phyloP scores from a whole-genome alignment of 2,888 invertebrate species.

The Cantharis rustica region DNA sequence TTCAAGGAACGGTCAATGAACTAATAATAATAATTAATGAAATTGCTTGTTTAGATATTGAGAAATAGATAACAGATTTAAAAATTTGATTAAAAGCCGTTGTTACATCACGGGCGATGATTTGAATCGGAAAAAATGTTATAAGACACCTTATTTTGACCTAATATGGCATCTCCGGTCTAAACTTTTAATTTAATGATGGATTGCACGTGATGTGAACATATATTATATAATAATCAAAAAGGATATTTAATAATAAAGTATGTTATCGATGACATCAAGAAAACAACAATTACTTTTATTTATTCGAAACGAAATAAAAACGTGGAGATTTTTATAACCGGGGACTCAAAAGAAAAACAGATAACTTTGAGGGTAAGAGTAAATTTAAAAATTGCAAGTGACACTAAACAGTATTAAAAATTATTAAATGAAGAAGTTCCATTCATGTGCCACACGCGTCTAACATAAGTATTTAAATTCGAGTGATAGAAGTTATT shows the following conservation, averaged over 20 bases:
- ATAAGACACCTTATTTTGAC: not conserved
- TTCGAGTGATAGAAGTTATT: conserved; percentile 34
- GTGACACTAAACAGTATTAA: conserved; percentile 2
- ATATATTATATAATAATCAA: not conserved
- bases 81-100: not conserved
- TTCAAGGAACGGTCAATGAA: conserved; percentile 28
- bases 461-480: conserved; percentile 29
- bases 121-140: not conserved
- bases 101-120: not conserved
- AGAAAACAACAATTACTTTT: not conserved
- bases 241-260: not conserved
- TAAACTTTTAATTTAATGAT: not conserved
- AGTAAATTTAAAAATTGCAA: not conserved
- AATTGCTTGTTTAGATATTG: conserved; percentile 18
- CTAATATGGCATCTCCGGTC: not conserved
- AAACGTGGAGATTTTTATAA: not conserved
- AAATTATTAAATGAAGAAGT: conserved; percentile 26
- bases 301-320: conserved; percentile 1
- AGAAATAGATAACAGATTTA: not conserved
- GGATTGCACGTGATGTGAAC: not conserved
- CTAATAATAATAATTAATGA: conserved; percentile 23
- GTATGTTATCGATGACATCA: not conserved
- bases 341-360: too few relatives aligned
- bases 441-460: conserved; percentile 29
- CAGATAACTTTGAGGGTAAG: conserved; percentile 1